Conservation (phyloP, 1,140 invertebrate species). For the Leptinotarsa undecemlineata region DNA sequence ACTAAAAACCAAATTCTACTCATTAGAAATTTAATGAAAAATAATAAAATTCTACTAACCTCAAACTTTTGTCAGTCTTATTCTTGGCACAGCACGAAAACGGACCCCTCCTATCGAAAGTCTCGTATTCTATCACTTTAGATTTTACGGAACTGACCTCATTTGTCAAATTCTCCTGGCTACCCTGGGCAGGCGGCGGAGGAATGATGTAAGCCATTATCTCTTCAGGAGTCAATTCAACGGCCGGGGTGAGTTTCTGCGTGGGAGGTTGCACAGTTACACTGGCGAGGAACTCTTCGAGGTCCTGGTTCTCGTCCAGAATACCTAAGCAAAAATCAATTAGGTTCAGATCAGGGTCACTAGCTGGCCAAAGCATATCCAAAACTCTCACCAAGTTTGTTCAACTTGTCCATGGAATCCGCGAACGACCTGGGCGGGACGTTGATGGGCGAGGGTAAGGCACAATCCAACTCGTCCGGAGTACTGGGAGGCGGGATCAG, state of each 20-base stretch:
- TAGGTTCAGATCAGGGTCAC: background rate
- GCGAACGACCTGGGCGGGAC: conserved; percentile 74
- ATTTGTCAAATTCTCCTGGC: conserved; percentile 51
- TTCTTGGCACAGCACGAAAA: conserved; percentile 69
- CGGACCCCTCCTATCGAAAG: conserved; percentile 67
- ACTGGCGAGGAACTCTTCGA: conserved; percentile 82
- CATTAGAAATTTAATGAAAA: too few species aligned
- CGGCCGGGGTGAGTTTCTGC: conserved; percentile 66
- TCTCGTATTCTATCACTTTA: conserved; percentile 67
- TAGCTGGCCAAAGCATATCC: background rate
- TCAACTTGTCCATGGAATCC: conserved; percentile 57
- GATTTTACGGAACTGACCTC: conserved; percentile 46
- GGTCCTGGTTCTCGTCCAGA: conserved; percentile 54
- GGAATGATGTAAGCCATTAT: conserved; percentile 81
- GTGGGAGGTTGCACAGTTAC: conserved; percentile 79
- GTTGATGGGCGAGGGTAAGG: conserved; percentile 65
- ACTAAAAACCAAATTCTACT: too few species aligned
- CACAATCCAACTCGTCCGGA: conserved; percentile 73
- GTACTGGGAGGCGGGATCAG: conserved; percentile 83
- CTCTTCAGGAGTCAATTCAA: conserved; percentile 75
- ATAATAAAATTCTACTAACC: background rate
- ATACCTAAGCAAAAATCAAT: conserved; percentile 32
- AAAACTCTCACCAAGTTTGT: conserved; percentile 38
- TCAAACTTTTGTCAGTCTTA: conserved; percentile 55
- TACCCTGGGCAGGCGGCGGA: conserved; percentile 66